Evolutionary conservation across 2,797 vertebrate species (phyloP), one percentile per base, ranked within the genome.

Genomic region (Acropternis orthonyx): DNA sequence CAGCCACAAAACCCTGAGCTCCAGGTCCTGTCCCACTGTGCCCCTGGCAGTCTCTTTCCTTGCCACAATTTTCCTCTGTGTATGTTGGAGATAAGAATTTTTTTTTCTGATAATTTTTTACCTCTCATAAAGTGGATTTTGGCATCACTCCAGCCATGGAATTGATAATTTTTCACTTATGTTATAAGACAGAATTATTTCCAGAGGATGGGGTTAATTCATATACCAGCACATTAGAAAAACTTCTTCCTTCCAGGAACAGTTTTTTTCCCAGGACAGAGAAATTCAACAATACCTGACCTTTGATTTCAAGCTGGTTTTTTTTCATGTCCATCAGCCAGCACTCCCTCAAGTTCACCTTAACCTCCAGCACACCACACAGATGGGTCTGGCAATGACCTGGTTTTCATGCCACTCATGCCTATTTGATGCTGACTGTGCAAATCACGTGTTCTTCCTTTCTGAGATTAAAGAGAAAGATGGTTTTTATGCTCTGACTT

Each of bases 211-310:
- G 52, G 24, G 49, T 80, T 86, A 67, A 83, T 92, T 83, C 23
- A 18, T 0, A 0, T 51, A 6, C 21, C 44, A 44, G 24, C 27
- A 34, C 2, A 14, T 5, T 56, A 48, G 28, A 55, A 83, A 63
- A 73, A 27, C 32, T 65, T 85, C 43, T 69, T 77, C 41, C 41
- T 15, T 9, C 37, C 26, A 54, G 43, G 39, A 90, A 30, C 15
- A 49, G 10, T 10, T 27, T 9, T 61, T 63, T 18, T 41, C 24
- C 49, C 3, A 2, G 44, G 37, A 83, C 24, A 43, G 23, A 90
- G 52, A 81, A 51, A 54, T 49, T 78, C 17, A 72, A 1, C 16
- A 74, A 11, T 49, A 37, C 8, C 3, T 32, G 22, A 20, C 7
- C 16, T 93, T 79, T 34, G n/a, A 46, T 72, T 94, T 81, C 44